These are phyloP conservation scores for Drosophila neocordata DNA, from an alignment of 1,140 invertebrate species.

Conservation along the genomic window DNA sequence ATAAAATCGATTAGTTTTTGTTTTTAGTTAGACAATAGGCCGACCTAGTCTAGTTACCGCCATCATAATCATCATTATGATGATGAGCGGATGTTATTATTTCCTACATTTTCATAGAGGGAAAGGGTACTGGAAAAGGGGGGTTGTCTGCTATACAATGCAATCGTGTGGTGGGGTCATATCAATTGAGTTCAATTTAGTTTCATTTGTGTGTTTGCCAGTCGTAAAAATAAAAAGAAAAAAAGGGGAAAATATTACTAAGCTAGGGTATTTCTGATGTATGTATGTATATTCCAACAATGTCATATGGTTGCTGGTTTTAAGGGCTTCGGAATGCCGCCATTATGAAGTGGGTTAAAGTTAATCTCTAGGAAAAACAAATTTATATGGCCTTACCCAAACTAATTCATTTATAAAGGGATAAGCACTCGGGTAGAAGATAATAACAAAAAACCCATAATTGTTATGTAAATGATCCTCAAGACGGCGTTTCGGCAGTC, in stretches of 20 bases:
- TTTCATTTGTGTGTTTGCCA: slow-evolving; percentile 59
- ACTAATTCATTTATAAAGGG: slow-evolving; percentile 45
- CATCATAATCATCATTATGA: slow-evolving; percentile 15
- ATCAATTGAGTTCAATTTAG: slow-evolving; percentile 82
- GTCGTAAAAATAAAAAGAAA: slow-evolving; percentile 23
- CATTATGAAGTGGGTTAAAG: slow-evolving; percentile 22
- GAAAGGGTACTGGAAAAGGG: not conserved
- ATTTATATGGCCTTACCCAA: slow-evolving; percentile 24
- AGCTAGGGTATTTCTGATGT: slow-evolving; percentile 10
- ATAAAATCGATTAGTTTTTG: not conserved
- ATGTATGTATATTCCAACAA: slow-evolving; percentile 26
- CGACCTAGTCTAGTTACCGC: not conserved
- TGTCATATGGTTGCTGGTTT: slow-evolving; percentile 39
- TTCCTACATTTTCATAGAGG: slow-evolving; percentile 7
- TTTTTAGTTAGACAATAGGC: not conserved
- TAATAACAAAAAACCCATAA: slow-evolving; percentile 11
- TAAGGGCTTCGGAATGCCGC: slow-evolving; percentile 7
- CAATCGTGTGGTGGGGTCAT: slow-evolving; percentile 69
- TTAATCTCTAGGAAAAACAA: slow-evolving; percentile 35
- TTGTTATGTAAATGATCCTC: slow-evolving; percentile 43
- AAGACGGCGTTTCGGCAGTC: slow-evolving; percentile 20
- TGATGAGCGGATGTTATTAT: slow-evolving; percentile 35
- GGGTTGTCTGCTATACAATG: slow-evolving; percentile 17
- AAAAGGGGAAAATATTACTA: slow-evolving; percentile 6
- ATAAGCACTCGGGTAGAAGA: slow-evolving; percentile 22